These are phyloP conservation scores for Contarinia nasturtii DNA, from an alignment of 1,140 invertebrate species.

Conservation along the genomic window DNA sequence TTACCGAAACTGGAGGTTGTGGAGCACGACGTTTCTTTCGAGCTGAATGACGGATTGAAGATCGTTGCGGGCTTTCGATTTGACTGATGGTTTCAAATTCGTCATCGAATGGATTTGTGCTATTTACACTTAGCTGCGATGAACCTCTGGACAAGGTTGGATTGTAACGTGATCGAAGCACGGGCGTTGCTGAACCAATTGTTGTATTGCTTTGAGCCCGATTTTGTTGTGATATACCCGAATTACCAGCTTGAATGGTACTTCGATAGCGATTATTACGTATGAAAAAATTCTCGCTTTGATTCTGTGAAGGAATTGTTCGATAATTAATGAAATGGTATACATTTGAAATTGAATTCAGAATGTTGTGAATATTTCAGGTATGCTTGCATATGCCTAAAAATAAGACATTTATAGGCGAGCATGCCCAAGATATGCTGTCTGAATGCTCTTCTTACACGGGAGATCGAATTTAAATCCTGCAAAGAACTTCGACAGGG, in stretches of 20 bases:
- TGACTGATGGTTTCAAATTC: conserved; percentile 13
- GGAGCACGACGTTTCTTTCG: conserved; percentile 31
- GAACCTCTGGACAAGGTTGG: conserved; percentile 21
- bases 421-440: too few relatives aligned
- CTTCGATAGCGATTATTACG: conserved; percentile 13
- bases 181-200: conserved; percentile 29
- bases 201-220: conserved; percentile 23
- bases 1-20: conserved; percentile 23
- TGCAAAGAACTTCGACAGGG: conserved; percentile 14
- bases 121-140: conserved; percentile 29
- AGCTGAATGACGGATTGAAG: conserved; percentile 9
- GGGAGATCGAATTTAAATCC: conserved; percentile 6
- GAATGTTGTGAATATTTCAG: too few relatives aligned
- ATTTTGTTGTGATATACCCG: conserved; percentile 6
- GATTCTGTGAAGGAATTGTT: too few relatives aligned
- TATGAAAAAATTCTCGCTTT: conserved; percentile 3
- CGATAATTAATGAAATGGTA: too few relatives aligned
- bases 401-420: too few relatives aligned
- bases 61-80: background rate
- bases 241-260: conserved; percentile 9
- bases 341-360: too few relatives aligned
- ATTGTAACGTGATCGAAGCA: conserved; percentile 24
- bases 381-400: too few relatives aligned
- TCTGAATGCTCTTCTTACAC: conserved; percentile 2
- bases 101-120: conserved; percentile 33